Evolutionary conservation across 2,113 vertebrate genomes (phyloP).

Genomic region (Pheucticus melanocephalus): DNA sequence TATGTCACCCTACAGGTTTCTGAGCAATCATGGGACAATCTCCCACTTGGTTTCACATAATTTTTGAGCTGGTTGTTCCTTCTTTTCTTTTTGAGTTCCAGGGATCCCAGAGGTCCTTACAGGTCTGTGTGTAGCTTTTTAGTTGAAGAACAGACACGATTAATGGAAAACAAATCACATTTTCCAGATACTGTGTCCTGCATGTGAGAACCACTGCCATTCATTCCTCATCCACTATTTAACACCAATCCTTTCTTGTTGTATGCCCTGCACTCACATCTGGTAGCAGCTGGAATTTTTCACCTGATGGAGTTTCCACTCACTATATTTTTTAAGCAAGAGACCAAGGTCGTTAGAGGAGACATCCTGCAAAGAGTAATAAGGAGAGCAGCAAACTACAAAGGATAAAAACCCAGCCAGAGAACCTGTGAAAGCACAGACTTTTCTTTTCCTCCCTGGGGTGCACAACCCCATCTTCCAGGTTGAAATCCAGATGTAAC

Average conservation of each 20-base stretch:
- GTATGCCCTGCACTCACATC: not conserved
- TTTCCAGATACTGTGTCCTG: not conserved
- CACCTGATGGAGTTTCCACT: not conserved
- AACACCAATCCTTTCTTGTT: not conserved
- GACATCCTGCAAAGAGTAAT: accelerated
- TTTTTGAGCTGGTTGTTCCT: not conserved
- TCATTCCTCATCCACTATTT: not conserved
- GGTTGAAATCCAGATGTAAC: not conserved
- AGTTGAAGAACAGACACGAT: not conserved
- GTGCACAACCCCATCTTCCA: not conserved
- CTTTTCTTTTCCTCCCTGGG: not conserved
- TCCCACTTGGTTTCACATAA: not conserved
- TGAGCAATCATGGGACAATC: not conserved
- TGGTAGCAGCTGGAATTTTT: not conserved
- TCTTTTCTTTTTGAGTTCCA: not conserved
- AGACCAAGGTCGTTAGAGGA: not conserved
- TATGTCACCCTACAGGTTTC: not conserved
- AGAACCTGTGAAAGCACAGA: not conserved
- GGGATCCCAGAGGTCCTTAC: not conserved
- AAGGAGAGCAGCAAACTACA: not conserved
- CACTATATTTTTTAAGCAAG: not conserved
- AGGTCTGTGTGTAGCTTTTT: not conserved
- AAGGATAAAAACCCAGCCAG: not conserved
- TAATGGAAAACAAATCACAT: not conserved
- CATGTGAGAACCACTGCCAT: accelerated